phyloP scores from a whole-genome alignment of 2,888 invertebrate genomes.

The Torymus aiolomorphi region DNA sequence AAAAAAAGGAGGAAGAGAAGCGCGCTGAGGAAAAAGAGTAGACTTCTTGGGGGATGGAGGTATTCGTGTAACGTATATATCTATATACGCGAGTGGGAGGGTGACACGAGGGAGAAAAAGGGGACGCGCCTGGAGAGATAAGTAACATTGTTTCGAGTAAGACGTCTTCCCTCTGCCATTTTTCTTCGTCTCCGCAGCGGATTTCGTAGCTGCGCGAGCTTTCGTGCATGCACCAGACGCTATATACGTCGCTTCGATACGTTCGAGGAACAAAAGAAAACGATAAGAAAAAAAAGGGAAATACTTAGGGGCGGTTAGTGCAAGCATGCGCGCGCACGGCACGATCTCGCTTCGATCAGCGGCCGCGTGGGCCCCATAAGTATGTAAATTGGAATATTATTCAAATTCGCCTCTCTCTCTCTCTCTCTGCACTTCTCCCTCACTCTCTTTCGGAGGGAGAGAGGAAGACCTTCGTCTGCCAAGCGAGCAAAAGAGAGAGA shows the following conservation, averaged over 20 bases:
- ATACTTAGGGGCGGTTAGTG: slow-evolving; percentile 12
- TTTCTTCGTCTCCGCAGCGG: not conserved
- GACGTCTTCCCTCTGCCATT: slow-evolving; percentile 64
- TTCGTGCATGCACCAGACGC: slow-evolving; percentile 1
- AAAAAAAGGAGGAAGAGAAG: not conserved
- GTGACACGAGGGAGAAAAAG: slow-evolving; percentile 13
- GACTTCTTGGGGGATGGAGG: not conserved
- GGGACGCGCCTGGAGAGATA: slow-evolving; percentile 39
- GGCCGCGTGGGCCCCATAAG: slow-evolving; percentile 57
- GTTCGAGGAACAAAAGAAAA: not conserved
- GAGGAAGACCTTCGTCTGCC: slow-evolving; percentile 40
- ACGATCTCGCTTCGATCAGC: slow-evolving; percentile 45
- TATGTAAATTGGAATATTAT: slow-evolving; percentile 70
- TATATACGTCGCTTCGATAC: not conserved
- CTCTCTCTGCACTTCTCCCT: too few relatives aligned
- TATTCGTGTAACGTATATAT: too few relatives aligned
- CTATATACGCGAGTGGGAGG: not conserved
- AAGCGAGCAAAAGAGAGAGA: not conserved
- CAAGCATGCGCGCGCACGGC: slow-evolving; percentile 27
- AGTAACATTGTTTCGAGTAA: slow-evolving; percentile 74
- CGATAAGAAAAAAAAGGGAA: not conserved
- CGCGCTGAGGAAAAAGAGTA: slow-evolving; percentile 31
- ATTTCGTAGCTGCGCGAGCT: not conserved
- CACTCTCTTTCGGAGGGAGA: slow-evolving; percentile 34
- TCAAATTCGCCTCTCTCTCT: slow-evolving; percentile 59